Conservation (phyloP, 2,888 invertebrate genomes). For the Coenonympha arcania region DNA sequence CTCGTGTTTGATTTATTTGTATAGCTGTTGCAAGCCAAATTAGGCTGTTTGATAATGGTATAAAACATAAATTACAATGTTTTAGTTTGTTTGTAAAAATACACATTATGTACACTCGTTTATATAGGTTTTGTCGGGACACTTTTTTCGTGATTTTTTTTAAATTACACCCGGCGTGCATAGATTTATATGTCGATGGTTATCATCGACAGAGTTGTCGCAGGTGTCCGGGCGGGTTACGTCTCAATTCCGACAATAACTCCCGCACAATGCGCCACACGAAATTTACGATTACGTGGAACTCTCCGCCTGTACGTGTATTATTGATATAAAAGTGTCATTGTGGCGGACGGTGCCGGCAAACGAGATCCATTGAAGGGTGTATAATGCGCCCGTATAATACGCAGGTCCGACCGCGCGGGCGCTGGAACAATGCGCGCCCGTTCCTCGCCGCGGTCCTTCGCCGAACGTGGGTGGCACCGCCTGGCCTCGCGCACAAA, state of each 20-base stretch:
- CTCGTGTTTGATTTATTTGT: too few species aligned
- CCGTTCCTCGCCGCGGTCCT: conserved; percentile 47
- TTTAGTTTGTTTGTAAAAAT: too few species aligned
- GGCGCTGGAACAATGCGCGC: conserved; percentile 60
- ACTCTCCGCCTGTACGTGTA: conserved; percentile 47
- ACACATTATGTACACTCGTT: too few species aligned
- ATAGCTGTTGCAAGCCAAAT: too few species aligned
- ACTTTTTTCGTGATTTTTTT: too few species aligned
- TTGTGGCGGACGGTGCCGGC: conserved; percentile 64
- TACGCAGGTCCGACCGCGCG: conserved; percentile 52
- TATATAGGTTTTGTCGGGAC: too few species aligned
- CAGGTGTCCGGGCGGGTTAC: conserved; percentile 10
- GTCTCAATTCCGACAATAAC: conserved; percentile 31
- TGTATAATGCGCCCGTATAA: conserved; percentile 71
- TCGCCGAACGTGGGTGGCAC: conserved; percentile 67
- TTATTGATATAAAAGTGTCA: conserved; percentile 70
- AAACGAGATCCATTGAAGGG: conserved; percentile 68
- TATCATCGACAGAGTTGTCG: background rate
- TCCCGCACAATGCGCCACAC: conserved; percentile 47
- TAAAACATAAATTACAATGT: too few species aligned
- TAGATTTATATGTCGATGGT: too few species aligned
- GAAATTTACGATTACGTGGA: conserved; percentile 65
- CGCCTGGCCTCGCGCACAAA: conserved; percentile 46
- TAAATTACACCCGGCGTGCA: too few species aligned
- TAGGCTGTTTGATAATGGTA: too few species aligned